Base-by-base conservation (phyloP, 2,113 vertebrate species). In the Vulpes vulpes region DNA sequence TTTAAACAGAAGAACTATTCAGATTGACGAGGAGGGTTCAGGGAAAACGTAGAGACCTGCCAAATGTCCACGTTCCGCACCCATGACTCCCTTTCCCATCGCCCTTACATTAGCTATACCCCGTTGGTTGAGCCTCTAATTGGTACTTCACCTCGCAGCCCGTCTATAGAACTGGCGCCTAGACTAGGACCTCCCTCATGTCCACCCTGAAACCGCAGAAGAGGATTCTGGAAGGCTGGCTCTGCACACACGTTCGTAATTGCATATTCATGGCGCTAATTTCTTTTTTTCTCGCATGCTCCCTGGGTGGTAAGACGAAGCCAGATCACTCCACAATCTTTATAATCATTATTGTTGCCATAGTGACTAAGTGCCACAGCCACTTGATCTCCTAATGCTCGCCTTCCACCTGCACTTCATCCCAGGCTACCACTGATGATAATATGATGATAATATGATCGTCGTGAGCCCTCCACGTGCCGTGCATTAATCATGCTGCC, bases 111-210 rank as follows among this genome's bases (percentile, higher is more conserved):
- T 8, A 7, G 35, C 0, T 8, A 11, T n/a, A 30, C 38, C 69
- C 16, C 14, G 3, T 4, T 5, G 10, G 53, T 0, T 35, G 27
- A 71, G 16, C 69, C 38, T n/a, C 23, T 20, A 6, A 11, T 0
- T 1, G 2, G 22, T 27, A 64, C 19, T 55, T 7, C 32, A 8
- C 32, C 3, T 11, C 2, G 5, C 2, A 22, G 8, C 8, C 60
- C 16, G 22, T 0, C 53, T 16, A 14, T 0, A 1, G 3, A 8
- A 0, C 10, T 15, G 49, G 51, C 1, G 8, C 6, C 38, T 4
- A 1, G 11, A 8, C n/a, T 1, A 30, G 71, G 22, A 9, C 43
- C 53, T 19, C 83, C 4, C 8, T 12, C 35, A 1, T 0, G 11
- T 22, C 80, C 22, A 53, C 12, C 38, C 32, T 0, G 0, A 62